Percentiles rank a stretch among this genome's conserved stretches.
Evolutionary conservation across 2,113 vertebrate species (phyloP).

Genomic region (Budorcas taxicolor): DNA sequence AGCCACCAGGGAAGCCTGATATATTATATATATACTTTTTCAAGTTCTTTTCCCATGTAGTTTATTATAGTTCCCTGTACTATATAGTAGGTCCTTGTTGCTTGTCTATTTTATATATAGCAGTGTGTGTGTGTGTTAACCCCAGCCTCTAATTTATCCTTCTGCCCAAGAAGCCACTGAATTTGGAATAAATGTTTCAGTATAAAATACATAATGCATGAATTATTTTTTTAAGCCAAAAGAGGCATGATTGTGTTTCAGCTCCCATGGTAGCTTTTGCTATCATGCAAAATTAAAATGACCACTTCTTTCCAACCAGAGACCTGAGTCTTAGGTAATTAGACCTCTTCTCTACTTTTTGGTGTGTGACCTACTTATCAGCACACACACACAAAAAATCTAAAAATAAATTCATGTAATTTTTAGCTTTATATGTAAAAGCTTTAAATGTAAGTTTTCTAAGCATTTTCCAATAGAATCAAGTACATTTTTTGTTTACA

Average conservation of each 20-base stretch:
- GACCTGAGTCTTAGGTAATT: background rate
- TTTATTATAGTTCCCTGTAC: background rate
- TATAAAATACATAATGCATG: background rate
- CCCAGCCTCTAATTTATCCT: background rate
- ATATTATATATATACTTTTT: background rate
- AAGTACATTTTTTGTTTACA: background rate
- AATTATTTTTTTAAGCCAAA: background rate
- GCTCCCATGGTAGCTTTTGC: background rate
- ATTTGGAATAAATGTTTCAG: background rate
- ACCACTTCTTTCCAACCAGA: background rate
- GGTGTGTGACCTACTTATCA: background rate
- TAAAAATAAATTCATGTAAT: background rate
- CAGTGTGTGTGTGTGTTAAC: background rate
- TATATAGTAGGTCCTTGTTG: background rate
- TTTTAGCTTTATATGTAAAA: background rate
- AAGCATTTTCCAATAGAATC: background rate
- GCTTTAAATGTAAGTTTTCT: background rate
- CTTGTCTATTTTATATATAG: background rate
- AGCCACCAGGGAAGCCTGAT: background rate
- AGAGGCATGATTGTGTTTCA: background rate
- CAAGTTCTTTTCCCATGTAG: background rate
- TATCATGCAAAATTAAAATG: constrained; percentile 19
- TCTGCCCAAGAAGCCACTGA: background rate
- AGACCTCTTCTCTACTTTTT: background rate
- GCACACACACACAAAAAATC: too few species aligned